A percentile compares a stretch with the other conserved stretches of the same genome.
These are phyloP conservation scores for Vollenhovia emeryi DNA, from an alignment of 1,140 invertebrate genomes.

Conservation along the genomic window DNA sequence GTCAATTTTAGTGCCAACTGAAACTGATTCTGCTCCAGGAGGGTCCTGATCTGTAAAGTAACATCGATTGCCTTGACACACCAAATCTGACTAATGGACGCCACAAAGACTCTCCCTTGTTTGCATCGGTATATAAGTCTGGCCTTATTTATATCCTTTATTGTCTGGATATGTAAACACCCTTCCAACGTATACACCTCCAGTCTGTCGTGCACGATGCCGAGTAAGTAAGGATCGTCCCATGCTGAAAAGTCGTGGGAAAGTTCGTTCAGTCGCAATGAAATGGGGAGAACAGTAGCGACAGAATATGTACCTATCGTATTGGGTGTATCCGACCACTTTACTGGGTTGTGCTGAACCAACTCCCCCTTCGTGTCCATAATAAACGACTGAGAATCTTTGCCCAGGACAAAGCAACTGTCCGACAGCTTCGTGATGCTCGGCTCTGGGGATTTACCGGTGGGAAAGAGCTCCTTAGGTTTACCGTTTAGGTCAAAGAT, in stretches of 20 bases:
- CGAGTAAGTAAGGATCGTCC: slow-evolving; percentile 96
- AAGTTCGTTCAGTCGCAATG: not conserved
- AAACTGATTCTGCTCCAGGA: slow-evolving; percentile 96
- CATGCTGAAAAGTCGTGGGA: slow-evolving; percentile 88
- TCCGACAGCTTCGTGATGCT: slow-evolving; percentile 91
- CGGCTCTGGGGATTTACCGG: slow-evolving; percentile 94
- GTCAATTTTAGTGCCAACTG: slow-evolving; percentile 96
- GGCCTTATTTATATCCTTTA: slow-evolving; percentile 88
- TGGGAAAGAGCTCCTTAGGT: slow-evolving; percentile 93
- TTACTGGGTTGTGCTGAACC: slow-evolving; percentile 89
- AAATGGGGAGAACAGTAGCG: slow-evolving; percentile 64
- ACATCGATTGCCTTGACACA: slow-evolving; percentile 92
- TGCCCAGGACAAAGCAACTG: slow-evolving; percentile 90
- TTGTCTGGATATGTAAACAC: slow-evolving; percentile 86
- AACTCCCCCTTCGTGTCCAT: slow-evolving; percentile 91
- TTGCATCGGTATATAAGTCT: slow-evolving; percentile 90
- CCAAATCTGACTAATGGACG: slow-evolving; percentile 95
- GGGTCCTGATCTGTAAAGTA: slow-evolving; percentile 91
- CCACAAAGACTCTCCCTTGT: slow-evolving; percentile 93
- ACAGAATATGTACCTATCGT: slow-evolving; percentile 87
- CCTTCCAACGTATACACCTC: slow-evolving; percentile 93
- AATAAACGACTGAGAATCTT: slow-evolving; percentile 94
- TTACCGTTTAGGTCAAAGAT: slow-evolving; percentile 86
- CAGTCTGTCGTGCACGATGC: slow-evolving; percentile 92
- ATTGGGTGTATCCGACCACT: slow-evolving; percentile 93